Percentiles rank a stretch among this genome's conserved stretches.
Conservation (phyloP, 2,797 vertebrate species). For the Galaxias olidus region DNA sequence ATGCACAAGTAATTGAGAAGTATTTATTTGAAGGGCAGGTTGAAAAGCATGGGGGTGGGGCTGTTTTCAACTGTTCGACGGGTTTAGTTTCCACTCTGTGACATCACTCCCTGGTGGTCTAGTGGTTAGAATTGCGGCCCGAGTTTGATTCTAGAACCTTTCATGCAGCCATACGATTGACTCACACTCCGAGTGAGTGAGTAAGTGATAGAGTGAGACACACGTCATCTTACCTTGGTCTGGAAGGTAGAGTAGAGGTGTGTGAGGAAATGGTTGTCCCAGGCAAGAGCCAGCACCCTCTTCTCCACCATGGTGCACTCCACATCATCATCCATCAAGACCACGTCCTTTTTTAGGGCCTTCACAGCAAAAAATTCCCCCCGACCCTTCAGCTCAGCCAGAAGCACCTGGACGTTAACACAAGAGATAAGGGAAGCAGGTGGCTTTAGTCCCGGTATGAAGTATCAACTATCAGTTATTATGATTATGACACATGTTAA, state of each 20-base stretch:
- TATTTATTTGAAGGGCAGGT: no score
- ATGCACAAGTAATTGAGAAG: no score
- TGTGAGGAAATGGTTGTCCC: conserved; percentile 95
- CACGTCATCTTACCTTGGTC: conserved; percentile 80
- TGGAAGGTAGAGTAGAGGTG: conserved; percentile 95
- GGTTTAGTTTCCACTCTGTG: no score
- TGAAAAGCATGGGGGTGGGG: no score
- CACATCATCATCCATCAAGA: conserved; percentile 95
- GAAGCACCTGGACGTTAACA: conserved; percentile 79
- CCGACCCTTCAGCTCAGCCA: conserved; percentile 90
- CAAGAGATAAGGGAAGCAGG: conserved; percentile 1
- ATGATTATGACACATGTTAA: no score
- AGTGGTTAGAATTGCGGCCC: conserved; percentile 78
- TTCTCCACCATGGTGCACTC: conserved; percentile 99
- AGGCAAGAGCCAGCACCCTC: conserved; percentile 90
- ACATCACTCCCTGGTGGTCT: conserved; percentile 72
- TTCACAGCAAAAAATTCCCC: conserved; percentile 91
- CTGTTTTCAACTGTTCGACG: no score
- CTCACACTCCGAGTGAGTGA: background rate
- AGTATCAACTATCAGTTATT: no score
- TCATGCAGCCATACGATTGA: background rate
- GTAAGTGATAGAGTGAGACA: background rate
- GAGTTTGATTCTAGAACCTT: conserved; percentile 66
- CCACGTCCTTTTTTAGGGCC: conserved; percentile 95
- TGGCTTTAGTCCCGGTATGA: no score